Conservation (phyloP, 1,140 invertebrate genomes). For the Telenomus remus region DNA sequence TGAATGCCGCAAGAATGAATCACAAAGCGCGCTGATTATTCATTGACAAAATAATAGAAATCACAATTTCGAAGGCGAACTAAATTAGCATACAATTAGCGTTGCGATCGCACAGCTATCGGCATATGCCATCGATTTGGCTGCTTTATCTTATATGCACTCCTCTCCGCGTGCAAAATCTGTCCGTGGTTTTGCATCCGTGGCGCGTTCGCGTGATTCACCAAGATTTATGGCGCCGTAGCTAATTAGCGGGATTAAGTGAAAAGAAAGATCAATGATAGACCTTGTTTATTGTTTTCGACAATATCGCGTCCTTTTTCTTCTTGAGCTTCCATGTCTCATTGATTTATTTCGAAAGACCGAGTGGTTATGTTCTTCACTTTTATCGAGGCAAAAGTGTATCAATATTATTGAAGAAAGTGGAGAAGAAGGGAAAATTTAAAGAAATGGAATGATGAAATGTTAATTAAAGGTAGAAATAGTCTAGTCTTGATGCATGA, state of each 20-base stretch:
- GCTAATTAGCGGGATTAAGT: conserved; percentile 24
- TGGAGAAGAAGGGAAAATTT: too few relatives aligned
- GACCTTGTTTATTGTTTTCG: conserved; percentile 26
- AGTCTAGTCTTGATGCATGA: too few relatives aligned
- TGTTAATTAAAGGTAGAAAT: too few relatives aligned
- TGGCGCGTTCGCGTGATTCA: conserved; percentile 17
- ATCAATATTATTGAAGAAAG: too few relatives aligned
- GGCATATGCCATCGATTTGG: conserved; percentile 39
- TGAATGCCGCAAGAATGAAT: conserved; percentile 19
- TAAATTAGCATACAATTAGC: conserved; percentile 56
- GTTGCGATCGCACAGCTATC: conserved; percentile 7
- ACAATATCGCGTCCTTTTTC: conserved; percentile 11
- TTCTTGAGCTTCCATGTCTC: background rate
- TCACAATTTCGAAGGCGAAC: conserved; percentile 37
- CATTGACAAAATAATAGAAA: conserved; percentile 42
- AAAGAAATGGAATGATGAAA: too few relatives aligned
- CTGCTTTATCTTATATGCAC: conserved; percentile 30
- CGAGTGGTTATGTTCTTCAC: background rate
- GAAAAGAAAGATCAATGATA: conserved; percentile 30
- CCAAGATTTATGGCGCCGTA: conserved; percentile 19
- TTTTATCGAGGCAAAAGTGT: too few relatives aligned
- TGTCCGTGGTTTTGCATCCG: background rate
- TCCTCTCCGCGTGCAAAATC: conserved; percentile 19
- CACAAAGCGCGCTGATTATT: conserved; percentile 32
- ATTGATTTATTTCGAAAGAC: too few relatives aligned